Base-by-base conservation (phyloP, 2,888 invertebrate genomes). In the Agriotes lineatus region DNA sequence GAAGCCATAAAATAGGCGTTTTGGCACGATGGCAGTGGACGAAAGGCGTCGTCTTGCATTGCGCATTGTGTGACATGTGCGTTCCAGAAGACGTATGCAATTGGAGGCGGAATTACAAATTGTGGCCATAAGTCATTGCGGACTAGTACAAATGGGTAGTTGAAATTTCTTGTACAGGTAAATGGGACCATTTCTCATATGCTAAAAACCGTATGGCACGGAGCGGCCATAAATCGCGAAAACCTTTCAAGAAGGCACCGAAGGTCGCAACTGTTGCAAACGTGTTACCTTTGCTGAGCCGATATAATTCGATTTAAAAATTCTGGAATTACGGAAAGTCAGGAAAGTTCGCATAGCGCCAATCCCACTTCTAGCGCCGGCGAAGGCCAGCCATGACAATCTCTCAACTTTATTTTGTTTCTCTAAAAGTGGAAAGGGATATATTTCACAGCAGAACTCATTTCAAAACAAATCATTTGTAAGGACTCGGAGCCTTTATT, bases 1-100 rank as follows among this genome's bases (percentile, higher is more conserved):
- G 74, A 69, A 66, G 72, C 71, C 69, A 73, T 77, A 76, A 75
- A 76, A 66, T 72, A 73, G 69, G 66, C 59, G 61, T 69, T 65
- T 74, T 73, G 76, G 75, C 76, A 76, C 76, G 73, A 68, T 72
- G 67, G 64, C 30, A 45, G 37, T 57, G 22, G 59, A 59, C 44
- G 42, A 44, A 33, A 35, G 16, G 3, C 25, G 25, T 25, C 45
- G 19, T 45, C 44, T 59, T 59, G 59, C 25, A 59, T 59, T 52
- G 42, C 25, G 25, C 18, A 19, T 30, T 30, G 45, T 44, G 59
- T 42, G 44, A 59, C 59, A 59, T 45, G 59, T 45, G 45, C 45
- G 59, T 59, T 45, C 59, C 30, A 22, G 20, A 12, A 30, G 44
- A 59, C 30, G 30, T 30, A 59, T 45, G 59, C 45, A 42, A 45